Percentiles rank a stretch among this genome's conserved stretches.
Conservation (phyloP, 2,888 invertebrate genomes). For the Cheilosia vulpina region DNA sequence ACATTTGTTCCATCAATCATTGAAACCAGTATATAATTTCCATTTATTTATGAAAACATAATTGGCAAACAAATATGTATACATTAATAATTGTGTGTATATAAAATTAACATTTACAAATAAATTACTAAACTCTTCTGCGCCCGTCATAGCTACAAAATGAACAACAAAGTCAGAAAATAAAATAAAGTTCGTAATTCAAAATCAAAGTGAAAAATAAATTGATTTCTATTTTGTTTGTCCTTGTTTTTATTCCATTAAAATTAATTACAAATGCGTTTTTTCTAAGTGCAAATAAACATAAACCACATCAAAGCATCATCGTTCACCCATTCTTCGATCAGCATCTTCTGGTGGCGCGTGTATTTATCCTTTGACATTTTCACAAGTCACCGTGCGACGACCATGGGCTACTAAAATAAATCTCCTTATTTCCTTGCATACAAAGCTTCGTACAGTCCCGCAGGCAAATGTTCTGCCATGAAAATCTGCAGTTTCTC, state of each 20-base stretch:
- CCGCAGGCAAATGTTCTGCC: constrained; percentile 91
- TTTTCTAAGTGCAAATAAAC: constrained; percentile 62
- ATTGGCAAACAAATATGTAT: constrained; percentile 28
- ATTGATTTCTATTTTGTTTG: constrained; percentile 2
- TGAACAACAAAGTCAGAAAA: constrained; percentile 6
- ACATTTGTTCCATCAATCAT: constrained; percentile 6
- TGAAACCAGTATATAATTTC: constrained; percentile 1
- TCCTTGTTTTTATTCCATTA: constrained; percentile 28
- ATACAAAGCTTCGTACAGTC: constrained; percentile 92
- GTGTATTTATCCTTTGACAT: constrained; percentile 6
- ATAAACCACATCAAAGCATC: constrained; percentile 40
- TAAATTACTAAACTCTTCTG: not conserved
- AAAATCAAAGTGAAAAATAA: constrained; percentile 12
- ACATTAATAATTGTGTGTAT: not conserved
- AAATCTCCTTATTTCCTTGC: constrained; percentile 78
- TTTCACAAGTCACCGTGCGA: not conserved
- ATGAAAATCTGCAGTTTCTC: constrained; percentile 92
- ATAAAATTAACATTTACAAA: constrained; percentile 37
- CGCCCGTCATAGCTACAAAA: not conserved
- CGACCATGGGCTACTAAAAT: not conserved
- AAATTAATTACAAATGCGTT: constrained; percentile 72
- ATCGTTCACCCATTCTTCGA: not conserved
- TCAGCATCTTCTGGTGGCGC: not conserved
- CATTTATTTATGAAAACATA: constrained; percentile 45
- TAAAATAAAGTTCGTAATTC: not conserved